Base-by-base conservation (phyloP, 2,113 vertebrate species). In the Hippoglossus stenolepis region DNA sequence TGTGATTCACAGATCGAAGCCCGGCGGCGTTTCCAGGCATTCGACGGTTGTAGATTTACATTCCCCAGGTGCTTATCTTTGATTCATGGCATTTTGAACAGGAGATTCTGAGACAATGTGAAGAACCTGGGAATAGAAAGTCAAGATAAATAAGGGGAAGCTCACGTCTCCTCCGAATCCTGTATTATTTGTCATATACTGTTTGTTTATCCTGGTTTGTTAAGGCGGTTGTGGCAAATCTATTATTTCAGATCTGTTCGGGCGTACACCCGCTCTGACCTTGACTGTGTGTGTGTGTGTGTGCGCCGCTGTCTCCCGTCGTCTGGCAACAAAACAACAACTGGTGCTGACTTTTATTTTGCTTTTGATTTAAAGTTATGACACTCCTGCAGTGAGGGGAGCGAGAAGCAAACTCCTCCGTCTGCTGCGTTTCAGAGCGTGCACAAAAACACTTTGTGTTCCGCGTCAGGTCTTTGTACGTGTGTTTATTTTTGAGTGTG, bases 341-440 rank as follows among this genome's bases (percentile, higher is more conserved):
- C 17, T 49, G 45, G 15, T 49, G 3, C 59, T 23, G 64, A 70
- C 65, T 77, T 71, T 79, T 68, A 58, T 66, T 62, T 14, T 43
- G 0, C 9, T 20, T 73, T 53, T 63, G 73, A 88, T 75, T 61
- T 56, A 75, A 75, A 75, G 76, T 83, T 58, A 54, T 13, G 20
- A 69, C 63, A 26, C 60, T 45, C 47, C 47, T 7, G 53, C 10
- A 0, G 8, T 21, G 56, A 31, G 21, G 38, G 5, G 49, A 49
- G 18, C 3, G 9, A 47, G 10, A 3, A 8, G 23, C 53, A 60
- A 31, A 12, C 12, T 68, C 47, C 31, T 66, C 17, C 0, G n/a
- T 58, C 61, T 28, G 61, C 38, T 24, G 40, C 17, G 6, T 35
- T 2, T 35, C 5, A 35, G 31, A 7, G 47, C 17, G 2, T 8